Conservation (phyloP, 2,797 vertebrate species). For the Pseudochirops corinnae region DNA sequence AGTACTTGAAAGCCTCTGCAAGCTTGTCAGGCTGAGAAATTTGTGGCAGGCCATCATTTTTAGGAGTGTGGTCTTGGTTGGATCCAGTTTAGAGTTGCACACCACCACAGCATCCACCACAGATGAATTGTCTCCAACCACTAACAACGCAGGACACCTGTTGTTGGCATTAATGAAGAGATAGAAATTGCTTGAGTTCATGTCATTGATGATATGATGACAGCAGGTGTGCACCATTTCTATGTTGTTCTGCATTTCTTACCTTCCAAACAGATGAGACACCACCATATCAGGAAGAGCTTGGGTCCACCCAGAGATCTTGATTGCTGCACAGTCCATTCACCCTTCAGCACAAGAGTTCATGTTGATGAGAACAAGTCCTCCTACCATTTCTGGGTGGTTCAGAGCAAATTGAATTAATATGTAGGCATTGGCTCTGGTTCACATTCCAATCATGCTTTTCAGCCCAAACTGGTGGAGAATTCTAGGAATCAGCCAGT, state of each 20-base stretch:
- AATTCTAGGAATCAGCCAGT: slow-evolving; percentile 93
- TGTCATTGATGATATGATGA: slow-evolving; percentile 93
- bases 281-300: slow-evolving; percentile 94
- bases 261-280: slow-evolving; percentile 96
- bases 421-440: slow-evolving; percentile 94
- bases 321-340: slow-evolving; percentile 99
- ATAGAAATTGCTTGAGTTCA: slow-evolving; percentile 97
- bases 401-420: slow-evolving; percentile 96
- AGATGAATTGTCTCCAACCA: slow-evolving; percentile 96
- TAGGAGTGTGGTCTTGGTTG: slow-evolving; percentile 96
- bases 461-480: slow-evolving; percentile 97
- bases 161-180: slow-evolving; percentile 97
- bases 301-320: slow-evolving; percentile 97
- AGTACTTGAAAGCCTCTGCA: background rate
- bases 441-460: slow-evolving; percentile 94
- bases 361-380: slow-evolving; percentile 94
- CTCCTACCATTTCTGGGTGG: slow-evolving; percentile 94
- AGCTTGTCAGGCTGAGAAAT: slow-evolving; percentile 90
- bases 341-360: slow-evolving; percentile 98
- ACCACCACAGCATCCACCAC: slow-evolving; percentile 98
- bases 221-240: slow-evolving; percentile 94
- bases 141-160: slow-evolving; percentile 93
- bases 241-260: slow-evolving; percentile 94
- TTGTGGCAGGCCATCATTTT: slow-evolving; percentile 99
- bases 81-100: slow-evolving; percentile 98